These are phyloP conservation scores for Knipowitschia caucasica DNA, from an alignment of 2,797 vertebrate genomes.

Conservation along the genomic window DNA sequence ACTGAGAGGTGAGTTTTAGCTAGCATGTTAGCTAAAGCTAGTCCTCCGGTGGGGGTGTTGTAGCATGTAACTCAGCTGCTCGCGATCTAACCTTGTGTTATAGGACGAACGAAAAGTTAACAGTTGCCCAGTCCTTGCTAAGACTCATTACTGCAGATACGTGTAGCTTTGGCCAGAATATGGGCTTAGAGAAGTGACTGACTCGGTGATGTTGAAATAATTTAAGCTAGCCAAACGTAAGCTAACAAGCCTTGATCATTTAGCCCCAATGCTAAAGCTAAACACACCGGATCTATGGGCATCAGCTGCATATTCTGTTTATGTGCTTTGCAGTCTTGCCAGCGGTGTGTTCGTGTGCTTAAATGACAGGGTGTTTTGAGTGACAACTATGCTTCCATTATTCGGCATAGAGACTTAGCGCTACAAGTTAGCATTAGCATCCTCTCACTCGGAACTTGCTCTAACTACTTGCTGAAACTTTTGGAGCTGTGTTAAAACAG, in stretches of 20 bases:
- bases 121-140: not conserved
- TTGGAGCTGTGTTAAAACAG: not conserved
- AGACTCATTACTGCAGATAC: not conserved
- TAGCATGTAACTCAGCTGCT: slow-evolving; percentile 47
- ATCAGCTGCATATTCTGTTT: slow-evolving; percentile 8
- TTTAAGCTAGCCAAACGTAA: slow-evolving; percentile 34
- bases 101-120: not conserved
- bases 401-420: slow-evolving; percentile 25
- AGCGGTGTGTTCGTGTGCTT: not conserved
- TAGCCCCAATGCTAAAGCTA: slow-evolving; percentile 57
- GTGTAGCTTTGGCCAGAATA: not conserved
- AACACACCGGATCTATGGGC: slow-evolving; percentile 29
- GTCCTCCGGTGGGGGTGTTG: slow-evolving; percentile 55
- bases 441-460: slow-evolving; percentile 14
- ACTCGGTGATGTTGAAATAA: slow-evolving; percentile 33
- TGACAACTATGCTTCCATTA: slow-evolving; percentile 18
- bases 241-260: slow-evolving; percentile 51
- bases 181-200: not conserved
- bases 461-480: not conserved
- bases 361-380: not conserved
- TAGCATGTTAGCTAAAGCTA: slow-evolving; percentile 58
- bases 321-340: not conserved
- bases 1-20: slow-evolving; percentile 72
- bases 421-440: slow-evolving; percentile 27
- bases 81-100: slow-evolving; percentile 59